These are phyloP conservation scores for Holothuria leucospilota DNA, from an alignment of 53 echinoderm and acorn worm species.

Conservation along the genomic window DNA sequence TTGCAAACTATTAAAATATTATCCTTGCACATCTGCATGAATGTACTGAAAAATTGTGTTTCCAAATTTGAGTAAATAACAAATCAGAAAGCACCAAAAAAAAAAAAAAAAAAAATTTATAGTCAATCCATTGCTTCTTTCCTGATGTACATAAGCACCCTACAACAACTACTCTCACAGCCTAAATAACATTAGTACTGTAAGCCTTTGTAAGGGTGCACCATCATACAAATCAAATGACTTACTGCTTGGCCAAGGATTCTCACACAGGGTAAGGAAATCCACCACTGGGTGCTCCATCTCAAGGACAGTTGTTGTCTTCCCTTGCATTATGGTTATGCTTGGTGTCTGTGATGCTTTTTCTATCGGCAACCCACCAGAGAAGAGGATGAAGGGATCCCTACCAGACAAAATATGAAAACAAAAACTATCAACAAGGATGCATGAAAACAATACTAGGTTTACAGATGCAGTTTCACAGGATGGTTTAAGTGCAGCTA, in stretches of 20 bases:
- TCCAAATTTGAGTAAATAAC: too few relatives aligned
- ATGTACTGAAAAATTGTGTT: too few relatives aligned
- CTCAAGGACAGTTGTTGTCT: conserved; percentile 98
- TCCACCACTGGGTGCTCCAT: conserved; percentile 99
- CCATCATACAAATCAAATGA: not conserved
- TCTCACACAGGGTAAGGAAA: conserved; percentile 96
- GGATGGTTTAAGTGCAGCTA: not conserved
- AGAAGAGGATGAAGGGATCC: conserved; percentile 98
- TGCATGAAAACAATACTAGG: not conserved
- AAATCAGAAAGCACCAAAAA: too few relatives aligned
- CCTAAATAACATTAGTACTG: too few relatives aligned
- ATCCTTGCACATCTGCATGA: too few relatives aligned
- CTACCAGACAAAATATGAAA: conserved; percentile 51
- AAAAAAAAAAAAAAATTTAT: too few relatives aligned
- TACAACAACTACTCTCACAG: too few relatives aligned
- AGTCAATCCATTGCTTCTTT: too few relatives aligned
- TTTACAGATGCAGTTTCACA: not conserved
- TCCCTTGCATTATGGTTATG: conserved; percentile 99
- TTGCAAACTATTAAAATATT: too few relatives aligned
- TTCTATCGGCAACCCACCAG: conserved; percentile 92
- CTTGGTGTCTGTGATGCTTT: conserved; percentile 92
- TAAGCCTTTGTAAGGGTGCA: too few relatives aligned
- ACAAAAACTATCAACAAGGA: too few relatives aligned
- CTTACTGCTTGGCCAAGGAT: conserved; percentile 99
- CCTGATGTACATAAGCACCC: too few relatives aligned